These are phyloP conservation scores for Lanius collurio DNA, from an alignment of 2,113 vertebrate genomes.

Conservation along the genomic window DNA sequence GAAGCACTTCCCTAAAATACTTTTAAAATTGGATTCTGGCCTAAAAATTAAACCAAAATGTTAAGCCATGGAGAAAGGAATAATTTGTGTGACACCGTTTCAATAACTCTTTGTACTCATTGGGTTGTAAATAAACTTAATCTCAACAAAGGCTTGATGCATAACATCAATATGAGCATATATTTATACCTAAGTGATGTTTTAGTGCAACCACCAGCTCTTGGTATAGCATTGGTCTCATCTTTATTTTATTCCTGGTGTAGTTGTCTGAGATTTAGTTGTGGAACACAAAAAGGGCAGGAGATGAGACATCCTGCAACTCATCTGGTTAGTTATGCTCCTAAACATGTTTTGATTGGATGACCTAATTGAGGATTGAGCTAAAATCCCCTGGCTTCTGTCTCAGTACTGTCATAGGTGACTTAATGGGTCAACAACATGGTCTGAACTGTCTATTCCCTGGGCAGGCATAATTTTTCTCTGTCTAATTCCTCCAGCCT, in stretches of 20 bases:
- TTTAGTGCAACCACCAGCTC: background rate
- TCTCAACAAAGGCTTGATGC: background rate
- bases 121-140: background rate
- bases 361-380: constrained; percentile 61
- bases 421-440: constrained; percentile 29
- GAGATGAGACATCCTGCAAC: background rate
- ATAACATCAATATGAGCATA: background rate
- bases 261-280: background rate
- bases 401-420: constrained; percentile 4
- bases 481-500: constrained; percentile 52
- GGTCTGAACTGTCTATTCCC: constrained; percentile 29
- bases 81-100: background rate
- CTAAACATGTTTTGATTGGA: constrained; percentile 4
- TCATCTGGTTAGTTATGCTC: background rate
- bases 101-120: background rate
- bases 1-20: background rate
- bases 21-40: background rate
- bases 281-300: background rate
- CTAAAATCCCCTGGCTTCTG: constrained; percentile 28
- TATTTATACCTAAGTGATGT: background rate
- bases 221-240: background rate
- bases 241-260: background rate
- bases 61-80: background rate
- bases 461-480: constrained; percentile 31
- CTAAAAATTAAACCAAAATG: background rate